Evolutionary conservation across 2,113 vertebrate genomes (phyloP).

Genomic region (Brachypodius melanocephalos): DNA sequence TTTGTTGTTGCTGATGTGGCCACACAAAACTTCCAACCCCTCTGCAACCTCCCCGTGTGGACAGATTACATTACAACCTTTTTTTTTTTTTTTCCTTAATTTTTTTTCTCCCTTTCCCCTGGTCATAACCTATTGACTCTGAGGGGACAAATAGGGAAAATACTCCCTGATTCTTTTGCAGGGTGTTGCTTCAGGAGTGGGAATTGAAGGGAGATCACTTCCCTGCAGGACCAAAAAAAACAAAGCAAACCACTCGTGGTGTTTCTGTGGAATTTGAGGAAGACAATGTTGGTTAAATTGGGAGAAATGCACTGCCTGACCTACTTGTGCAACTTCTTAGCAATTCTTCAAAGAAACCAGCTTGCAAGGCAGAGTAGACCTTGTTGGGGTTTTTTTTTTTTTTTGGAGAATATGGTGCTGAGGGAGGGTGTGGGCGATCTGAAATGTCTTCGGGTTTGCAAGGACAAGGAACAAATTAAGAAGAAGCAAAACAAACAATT

Average conservation of each 20-base stretch:
- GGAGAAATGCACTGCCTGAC: background rate
- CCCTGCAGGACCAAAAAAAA: no score
- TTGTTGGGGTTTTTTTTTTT: background rate
- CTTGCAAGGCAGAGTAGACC: background rate
- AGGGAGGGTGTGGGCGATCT: conserved; percentile 25
- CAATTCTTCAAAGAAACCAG: background rate
- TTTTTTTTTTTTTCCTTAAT: no score
- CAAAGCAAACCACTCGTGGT: no score
- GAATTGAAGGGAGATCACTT: no score
- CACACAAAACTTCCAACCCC: background rate
- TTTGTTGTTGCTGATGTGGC: background rate
- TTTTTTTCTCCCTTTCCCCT: no score
- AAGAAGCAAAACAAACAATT: conserved; percentile 18
- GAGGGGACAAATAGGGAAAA: no score
- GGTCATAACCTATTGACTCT: no score
- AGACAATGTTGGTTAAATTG: no score
- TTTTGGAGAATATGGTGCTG: conserved; percentile 9
- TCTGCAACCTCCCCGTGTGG: background rate
- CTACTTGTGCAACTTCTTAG: background rate
- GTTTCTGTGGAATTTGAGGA: no score
- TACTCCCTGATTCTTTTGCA: no score
- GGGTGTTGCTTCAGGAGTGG: no score
- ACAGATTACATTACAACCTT: no score
- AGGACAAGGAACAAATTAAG: conserved; percentile 56
- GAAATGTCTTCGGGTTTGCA: conserved; percentile 7